Base-by-base conservation (phyloP, 2,888 invertebrate species). In the Melieria crassipennis region DNA sequence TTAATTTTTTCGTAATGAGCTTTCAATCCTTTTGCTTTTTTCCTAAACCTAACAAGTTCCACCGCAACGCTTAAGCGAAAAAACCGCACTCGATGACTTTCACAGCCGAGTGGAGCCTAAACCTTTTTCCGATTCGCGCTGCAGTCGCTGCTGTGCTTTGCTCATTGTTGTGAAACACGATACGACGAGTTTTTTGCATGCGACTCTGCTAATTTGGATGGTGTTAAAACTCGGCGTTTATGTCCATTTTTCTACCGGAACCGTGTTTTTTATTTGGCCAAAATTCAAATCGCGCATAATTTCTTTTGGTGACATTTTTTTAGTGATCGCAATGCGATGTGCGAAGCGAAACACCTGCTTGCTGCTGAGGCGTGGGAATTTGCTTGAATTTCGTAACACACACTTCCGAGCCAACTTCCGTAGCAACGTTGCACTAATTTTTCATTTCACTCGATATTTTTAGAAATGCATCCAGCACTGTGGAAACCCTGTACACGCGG, bases 51-150 rank as follows among this genome's bases (percentile, higher is more conserved):
- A 80, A 79, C 78, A 76, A 77, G 78, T 81, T 80, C 78, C 75
- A 78, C 81, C 79, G 73, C 80, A 80, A 76, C 43, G 75, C 78
- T 77, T 80, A 84, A 85, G 80, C 80, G 82, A 75, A 78, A 75
- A 65, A 82, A 78, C 79, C 80, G 75, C 78, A 78, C 75, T 72
- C 58, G 77, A 76, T 67, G 69, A 65, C 63, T 80, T 81, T 81
- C 73, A 75, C 76, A 75, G 77, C 76, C 78, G 75, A 83, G 76
- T 81, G 76, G 72, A 75, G 60, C 63, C 63, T 42, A 45, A 69
- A 69, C 48, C 62, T 63, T 69, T 62, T 63, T 56, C 48, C 63
- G 56, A 48, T 48, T 63, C 47, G n/a, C 13, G 11, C 52, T 10
- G 50, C 9, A 16, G 3, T 47, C 55, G 45, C 61, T 62, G 13